phyloP scores from a whole-genome alignment of 92 coral and sea anemone species.

The Porites evermanni region DNA sequence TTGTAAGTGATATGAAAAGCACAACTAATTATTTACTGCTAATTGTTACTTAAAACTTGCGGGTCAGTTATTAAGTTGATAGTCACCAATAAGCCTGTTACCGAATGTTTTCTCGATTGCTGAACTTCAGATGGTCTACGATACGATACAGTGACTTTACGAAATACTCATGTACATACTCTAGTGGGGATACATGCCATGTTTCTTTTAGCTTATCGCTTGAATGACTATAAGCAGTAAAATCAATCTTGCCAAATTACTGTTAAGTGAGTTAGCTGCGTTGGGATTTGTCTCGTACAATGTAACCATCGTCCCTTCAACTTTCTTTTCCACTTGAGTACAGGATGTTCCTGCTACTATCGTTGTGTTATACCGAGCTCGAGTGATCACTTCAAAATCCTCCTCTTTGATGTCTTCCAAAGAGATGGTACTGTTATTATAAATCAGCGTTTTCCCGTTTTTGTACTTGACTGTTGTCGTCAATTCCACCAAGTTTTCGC shows the following conservation, averaged over 20 bases:
- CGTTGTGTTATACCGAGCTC: slow-evolving; percentile 28
- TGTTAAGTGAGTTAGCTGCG: not conserved
- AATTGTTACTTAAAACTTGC: too few species aligned
- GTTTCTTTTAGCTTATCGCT: too few species aligned
- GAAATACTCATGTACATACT: too few species aligned
- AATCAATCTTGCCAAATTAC: not conserved
- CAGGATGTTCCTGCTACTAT: slow-evolving; percentile 23
- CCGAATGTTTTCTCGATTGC: too few species aligned
- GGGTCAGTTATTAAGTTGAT: too few species aligned
- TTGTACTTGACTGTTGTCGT: slow-evolving; percentile 36
- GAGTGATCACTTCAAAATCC: slow-evolving; percentile 26
- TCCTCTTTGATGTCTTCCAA: slow-evolving; percentile 26
- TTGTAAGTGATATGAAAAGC: too few species aligned
- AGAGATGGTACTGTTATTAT: not conserved
- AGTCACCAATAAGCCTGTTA: too few species aligned
- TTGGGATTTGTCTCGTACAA: slow-evolving; percentile 53
- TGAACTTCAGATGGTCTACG: too few species aligned
- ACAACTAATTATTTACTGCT: too few species aligned
- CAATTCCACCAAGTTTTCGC: slow-evolving; percentile 9
- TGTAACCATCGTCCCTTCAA: slow-evolving; percentile 30
- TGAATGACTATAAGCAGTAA: not conserved
- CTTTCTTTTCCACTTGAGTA: slow-evolving; percentile 24
- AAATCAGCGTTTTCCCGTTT: not conserved
- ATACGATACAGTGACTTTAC: too few species aligned
- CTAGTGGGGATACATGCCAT: too few species aligned